These are phyloP conservation scores for Erythrolamprus reginae DNA, from an alignment of 2,113 vertebrate genomes.

Conservation along the genomic window DNA sequence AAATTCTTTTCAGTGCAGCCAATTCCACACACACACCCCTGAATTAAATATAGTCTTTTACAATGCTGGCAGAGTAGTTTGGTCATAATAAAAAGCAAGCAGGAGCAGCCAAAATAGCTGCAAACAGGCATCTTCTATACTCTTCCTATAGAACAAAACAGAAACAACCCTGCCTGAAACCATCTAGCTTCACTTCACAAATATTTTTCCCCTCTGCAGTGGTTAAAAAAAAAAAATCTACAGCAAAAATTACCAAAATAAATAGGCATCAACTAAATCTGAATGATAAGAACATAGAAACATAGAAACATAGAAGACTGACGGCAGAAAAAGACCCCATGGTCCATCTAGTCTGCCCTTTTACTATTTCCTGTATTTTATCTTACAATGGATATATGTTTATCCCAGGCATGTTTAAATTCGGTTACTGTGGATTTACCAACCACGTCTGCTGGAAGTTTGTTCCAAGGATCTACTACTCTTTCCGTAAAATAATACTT, in stretches of 20 bases:
- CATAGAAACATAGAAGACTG: no score
- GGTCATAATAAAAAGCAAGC: not conserved
- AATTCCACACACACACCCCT: not conserved
- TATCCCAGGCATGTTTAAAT: no score
- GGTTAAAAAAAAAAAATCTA: not conserved
- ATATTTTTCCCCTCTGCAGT: not conserved
- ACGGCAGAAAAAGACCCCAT: no score
- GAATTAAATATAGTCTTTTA: not conserved
- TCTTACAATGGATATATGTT: no score
- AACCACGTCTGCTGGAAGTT: no score
- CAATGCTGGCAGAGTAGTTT: not conserved
- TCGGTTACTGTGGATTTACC: no score
- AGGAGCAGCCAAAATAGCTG: not conserved
- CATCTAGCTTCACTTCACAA: not conserved
- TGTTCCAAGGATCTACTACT: no score
- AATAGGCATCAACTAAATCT: not conserved
- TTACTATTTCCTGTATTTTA: no score
- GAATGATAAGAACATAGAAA: not conserved
- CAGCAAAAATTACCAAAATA: not conserved
- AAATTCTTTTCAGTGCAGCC: not conserved
- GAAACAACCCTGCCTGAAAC: not conserved
- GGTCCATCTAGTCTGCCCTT: no score
- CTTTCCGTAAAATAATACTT: no score
- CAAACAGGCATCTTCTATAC: not conserved
- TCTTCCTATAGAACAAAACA: not conserved